Conservation (phyloP, 2,797 vertebrate species). For the Meda fulgida region DNA sequence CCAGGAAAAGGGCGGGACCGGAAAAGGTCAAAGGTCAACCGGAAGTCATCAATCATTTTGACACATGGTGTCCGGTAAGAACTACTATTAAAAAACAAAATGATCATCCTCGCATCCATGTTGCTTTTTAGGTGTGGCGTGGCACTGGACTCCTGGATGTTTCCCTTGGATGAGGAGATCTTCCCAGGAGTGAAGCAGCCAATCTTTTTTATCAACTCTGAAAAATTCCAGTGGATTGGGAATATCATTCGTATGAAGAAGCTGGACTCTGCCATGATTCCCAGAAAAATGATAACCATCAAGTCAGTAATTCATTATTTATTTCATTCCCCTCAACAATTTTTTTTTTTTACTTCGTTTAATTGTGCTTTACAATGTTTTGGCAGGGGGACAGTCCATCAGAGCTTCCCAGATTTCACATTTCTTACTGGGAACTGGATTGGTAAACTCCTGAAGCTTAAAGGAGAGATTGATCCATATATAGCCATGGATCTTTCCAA, state of each 20-base stretch:
- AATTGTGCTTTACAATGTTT: neutral
- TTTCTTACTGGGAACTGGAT: slow-evolving; percentile 86
- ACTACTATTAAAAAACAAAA: neutral
- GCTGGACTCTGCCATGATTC: slow-evolving; percentile 76
- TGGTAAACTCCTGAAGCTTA: slow-evolving; percentile 85
- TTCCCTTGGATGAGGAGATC: slow-evolving; percentile 84
- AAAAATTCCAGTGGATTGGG: slow-evolving; percentile 88
- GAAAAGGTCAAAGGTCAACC: too few relatives aligned
- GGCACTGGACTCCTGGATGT: slow-evolving; percentile 93
- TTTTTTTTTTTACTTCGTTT: neutral
- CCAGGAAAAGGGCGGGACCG: too few relatives aligned
- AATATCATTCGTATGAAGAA: slow-evolving; percentile 88
- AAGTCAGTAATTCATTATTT: slow-evolving; percentile 70
- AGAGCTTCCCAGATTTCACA: slow-evolving; percentile 96
- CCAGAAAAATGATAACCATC: slow-evolving; percentile 97
- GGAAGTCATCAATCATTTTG: too few relatives aligned
- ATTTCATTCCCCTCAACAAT: neutral
- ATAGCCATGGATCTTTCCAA: slow-evolving; percentile 88
- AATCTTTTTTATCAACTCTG: slow-evolving; percentile 94
- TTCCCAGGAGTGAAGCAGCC: slow-evolving; percentile 86
- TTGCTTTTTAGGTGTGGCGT: slow-evolving; percentile 84
- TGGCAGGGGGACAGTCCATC: slow-evolving; percentile 90
- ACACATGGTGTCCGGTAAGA: too few relatives aligned
- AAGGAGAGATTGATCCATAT: slow-evolving; percentile 89
- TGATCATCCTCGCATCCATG: neutral